phyloP scores from a whole-genome alignment of 1,140 invertebrate genomes.

The Ptiloglossa arizonensis region DNA sequence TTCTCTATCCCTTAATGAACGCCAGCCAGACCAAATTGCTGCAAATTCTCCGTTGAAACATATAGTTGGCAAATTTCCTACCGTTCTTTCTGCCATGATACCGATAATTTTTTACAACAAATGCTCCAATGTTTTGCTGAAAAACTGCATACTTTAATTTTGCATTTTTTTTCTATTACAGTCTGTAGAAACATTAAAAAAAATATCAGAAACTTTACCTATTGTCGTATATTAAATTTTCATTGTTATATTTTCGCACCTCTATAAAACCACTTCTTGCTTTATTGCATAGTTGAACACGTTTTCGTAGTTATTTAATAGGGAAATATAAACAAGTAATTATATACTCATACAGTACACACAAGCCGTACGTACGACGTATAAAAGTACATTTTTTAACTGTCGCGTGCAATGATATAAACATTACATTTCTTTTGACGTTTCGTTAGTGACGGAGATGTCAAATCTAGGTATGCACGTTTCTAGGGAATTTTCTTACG shows the following conservation, averaged over 20 bases:
- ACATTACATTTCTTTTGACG: background rate
- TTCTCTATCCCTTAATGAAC: slow-evolving; percentile 83
- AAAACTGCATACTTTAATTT: background rate
- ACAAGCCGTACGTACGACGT: background rate
- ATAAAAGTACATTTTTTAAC: background rate
- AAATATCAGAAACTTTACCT: no score
- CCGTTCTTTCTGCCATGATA: slow-evolving; percentile 60
- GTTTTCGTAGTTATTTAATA: background rate
- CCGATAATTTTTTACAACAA: background rate
- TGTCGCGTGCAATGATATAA: background rate
- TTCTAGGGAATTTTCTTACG: background rate
- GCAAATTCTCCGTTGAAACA: slow-evolving; percentile 70
- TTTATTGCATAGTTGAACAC: background rate
- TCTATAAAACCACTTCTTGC: background rate
- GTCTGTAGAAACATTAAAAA: no score
- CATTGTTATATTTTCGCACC: background rate
- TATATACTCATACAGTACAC: background rate
- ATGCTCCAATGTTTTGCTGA: background rate
- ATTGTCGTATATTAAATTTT: background rate
- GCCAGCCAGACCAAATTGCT: slow-evolving; percentile 84
- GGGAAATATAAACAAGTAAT: background rate
- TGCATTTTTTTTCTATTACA: background rate
- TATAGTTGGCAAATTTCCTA: slow-evolving; percentile 71
- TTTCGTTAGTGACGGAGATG: background rate
- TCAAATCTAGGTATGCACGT: background rate